phyloP scores from a whole-genome alignment of 2,113 vertebrate genomes.

The Sigmodon hispidus region DNA sequence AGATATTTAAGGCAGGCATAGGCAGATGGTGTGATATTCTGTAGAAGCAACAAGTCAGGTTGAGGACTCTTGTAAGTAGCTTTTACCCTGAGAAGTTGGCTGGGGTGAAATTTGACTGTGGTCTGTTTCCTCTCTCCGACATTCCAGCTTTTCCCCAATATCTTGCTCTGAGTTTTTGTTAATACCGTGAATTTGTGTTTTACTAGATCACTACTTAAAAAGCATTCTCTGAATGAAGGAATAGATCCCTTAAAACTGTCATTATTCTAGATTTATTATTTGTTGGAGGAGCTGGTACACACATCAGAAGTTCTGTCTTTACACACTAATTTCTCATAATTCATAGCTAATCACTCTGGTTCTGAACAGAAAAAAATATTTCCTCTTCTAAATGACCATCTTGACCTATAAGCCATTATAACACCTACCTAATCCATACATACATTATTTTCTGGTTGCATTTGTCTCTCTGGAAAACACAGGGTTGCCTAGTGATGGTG shows the following conservation, averaged over 20 bases:
- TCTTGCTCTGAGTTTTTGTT: too few relatives aligned
- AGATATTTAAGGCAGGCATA: too few relatives aligned
- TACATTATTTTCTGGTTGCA: neutral
- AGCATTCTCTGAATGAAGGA: neutral
- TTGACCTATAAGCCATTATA: neutral
- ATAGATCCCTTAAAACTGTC: neutral
- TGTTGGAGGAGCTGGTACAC: neutral
- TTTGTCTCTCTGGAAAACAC: neutral
- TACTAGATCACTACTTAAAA: neutral
- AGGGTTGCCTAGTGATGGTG: neutral
- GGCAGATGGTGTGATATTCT: too few relatives aligned
- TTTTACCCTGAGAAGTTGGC: too few relatives aligned
- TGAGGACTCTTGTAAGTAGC: too few relatives aligned
- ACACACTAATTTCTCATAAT: neutral
- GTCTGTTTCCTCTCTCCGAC: too few relatives aligned
- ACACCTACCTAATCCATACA: neutral
- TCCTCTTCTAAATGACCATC: neutral
- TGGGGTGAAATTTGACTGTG: too few relatives aligned
- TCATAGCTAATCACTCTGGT: neutral
- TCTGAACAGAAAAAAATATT: conserved; percentile 30
- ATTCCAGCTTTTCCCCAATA: too few relatives aligned
- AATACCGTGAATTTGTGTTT: too few relatives aligned
- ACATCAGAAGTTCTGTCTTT: neutral
- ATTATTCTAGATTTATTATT: neutral
- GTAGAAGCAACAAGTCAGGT: too few relatives aligned